phyloP scores from a whole-genome alignment of 2,888 invertebrate genomes.

The Actias luna region DNA sequence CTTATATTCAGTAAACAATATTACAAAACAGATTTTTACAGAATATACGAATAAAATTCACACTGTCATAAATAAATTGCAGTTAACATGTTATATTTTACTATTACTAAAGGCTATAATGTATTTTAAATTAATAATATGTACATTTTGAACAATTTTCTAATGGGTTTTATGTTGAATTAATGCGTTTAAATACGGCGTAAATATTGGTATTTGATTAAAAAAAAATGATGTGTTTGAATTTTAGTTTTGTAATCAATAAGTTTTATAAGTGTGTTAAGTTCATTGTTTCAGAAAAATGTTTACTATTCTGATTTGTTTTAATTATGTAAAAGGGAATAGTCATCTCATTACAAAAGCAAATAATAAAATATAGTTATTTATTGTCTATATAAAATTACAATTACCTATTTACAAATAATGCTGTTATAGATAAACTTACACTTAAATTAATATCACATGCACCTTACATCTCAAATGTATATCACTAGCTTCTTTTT shows the following conservation, averaged over 20 bases:
- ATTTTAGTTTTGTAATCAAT: too few species aligned
- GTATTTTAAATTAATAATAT: neutral
- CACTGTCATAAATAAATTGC: too few species aligned
- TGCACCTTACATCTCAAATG: neutral
- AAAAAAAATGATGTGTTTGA: neutral
- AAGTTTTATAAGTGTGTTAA: neutral
- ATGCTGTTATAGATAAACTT: neutral
- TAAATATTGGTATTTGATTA: neutral
- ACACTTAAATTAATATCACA: conserved; percentile 9
- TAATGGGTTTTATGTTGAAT: neutral
- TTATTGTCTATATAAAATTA: neutral
- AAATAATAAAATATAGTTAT: neutral
- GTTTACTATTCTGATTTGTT: neutral
- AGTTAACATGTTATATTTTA: neutral
- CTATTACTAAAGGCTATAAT: neutral
- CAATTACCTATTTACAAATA: conserved; percentile 8
- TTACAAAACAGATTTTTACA: too few species aligned
- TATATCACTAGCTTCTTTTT: neutral
- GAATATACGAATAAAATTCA: too few species aligned
- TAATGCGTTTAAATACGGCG: neutral
- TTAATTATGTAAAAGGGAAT: too few species aligned
- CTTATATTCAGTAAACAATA: too few species aligned
- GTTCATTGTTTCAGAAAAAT: neutral
- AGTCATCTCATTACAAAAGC: neutral
- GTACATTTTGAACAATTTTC: neutral